These are phyloP conservation scores for Ophioninae sp. DNA, from an alignment of 2,888 invertebrate genomes.

Conservation along the genomic window DNA sequence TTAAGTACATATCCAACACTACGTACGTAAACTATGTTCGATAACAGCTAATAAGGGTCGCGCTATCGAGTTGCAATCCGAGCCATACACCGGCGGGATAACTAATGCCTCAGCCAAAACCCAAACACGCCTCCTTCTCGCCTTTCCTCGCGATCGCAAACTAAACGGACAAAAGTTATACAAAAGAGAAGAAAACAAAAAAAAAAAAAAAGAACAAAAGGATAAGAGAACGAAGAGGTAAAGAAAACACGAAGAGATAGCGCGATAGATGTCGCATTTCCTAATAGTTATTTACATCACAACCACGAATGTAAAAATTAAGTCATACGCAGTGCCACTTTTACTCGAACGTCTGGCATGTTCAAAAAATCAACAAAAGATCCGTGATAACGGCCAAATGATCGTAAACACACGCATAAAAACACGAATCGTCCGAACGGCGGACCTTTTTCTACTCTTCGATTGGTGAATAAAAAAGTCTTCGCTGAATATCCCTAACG, in stretches of 20 bases:
- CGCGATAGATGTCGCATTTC: slow-evolving; percentile 37
- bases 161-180: slow-evolving; percentile 29
- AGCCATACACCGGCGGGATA: slow-evolving; percentile 14
- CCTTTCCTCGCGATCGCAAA: slow-evolving; percentile 41
- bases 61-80: slow-evolving; percentile 33
- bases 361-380: slow-evolving; percentile 16
- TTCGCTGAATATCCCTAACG: slow-evolving; percentile 31
- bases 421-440: slow-evolving; percentile 41
- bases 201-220: too few species aligned
- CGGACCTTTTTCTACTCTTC: slow-evolving; percentile 7
- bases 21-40: slow-evolving; percentile 70
- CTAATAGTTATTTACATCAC: slow-evolving; percentile 72
- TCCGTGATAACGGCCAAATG: slow-evolving; percentile 36
- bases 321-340: slow-evolving; percentile 64
- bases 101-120: slow-evolving; percentile 9
- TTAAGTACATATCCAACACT: slow-evolving; percentile 79
- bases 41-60: slow-evolving; percentile 66
- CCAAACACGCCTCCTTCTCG: neutral
- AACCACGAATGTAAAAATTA: slow-evolving; percentile 74
- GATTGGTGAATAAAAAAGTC: neutral
- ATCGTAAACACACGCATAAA: slow-evolving; percentile 34
- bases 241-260: neutral
- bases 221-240: neutral
- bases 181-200: neutral
- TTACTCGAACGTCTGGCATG: slow-evolving; percentile 40